Evolutionary conservation across 1,140 invertebrate genomes (phyloP).

Genomic region (Achatina immaculata): DNA sequence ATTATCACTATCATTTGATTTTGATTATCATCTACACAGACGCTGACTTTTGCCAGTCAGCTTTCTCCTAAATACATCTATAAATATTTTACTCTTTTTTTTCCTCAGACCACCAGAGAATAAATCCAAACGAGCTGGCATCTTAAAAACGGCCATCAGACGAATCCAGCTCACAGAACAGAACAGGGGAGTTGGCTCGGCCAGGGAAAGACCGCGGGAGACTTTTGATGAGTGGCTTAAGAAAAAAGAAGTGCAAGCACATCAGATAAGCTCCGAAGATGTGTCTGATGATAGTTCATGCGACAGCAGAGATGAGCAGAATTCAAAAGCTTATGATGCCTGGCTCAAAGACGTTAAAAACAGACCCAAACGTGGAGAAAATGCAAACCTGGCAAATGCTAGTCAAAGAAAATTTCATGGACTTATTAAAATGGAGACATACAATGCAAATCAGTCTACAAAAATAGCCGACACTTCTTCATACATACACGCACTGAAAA

Average conservation of each 20-base stretch:
- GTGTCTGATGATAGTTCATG: constrained; percentile 33
- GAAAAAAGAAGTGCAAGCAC: constrained; percentile 43
- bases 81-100: background rate
- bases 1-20: no score
- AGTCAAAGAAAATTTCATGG: no score
- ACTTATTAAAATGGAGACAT: background rate
- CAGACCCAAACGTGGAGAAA: background rate
- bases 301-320: constrained; percentile 37
- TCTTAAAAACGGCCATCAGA: constrained; percentile 35
- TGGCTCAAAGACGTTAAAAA: constrained; percentile 23
- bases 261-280: no score
- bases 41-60: no score
- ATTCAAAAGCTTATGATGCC: constrained; percentile 39
- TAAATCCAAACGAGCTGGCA: constrained; percentile 30
- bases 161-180: constrained; percentile 38
- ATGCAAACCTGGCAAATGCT: background rate
- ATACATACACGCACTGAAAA: background rate
- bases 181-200: constrained; percentile 18
- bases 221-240: constrained; percentile 56
- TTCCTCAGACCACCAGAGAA: constrained; percentile 17
- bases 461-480: background rate
- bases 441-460: background rate
- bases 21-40: no score
- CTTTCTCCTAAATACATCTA: no score
- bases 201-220: constrained; percentile 17